phyloP scores from a whole-genome alignment of 2,113 vertebrate species.

The Paracanthobrama guichenoti region DNA sequence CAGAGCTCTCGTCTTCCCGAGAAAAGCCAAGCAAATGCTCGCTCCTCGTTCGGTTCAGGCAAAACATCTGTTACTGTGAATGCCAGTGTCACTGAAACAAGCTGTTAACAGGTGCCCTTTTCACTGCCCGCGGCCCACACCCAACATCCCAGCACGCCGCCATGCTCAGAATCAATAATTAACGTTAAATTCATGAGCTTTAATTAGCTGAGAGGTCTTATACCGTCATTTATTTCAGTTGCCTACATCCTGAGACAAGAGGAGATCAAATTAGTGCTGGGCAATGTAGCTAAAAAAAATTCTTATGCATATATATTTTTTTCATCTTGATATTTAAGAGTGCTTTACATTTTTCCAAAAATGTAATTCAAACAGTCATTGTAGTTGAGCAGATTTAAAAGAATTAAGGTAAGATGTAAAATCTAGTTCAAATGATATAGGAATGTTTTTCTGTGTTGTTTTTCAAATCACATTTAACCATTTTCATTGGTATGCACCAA shows the following conservation, averaged over 20 bases:
- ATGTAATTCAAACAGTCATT: neutral
- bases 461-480: no score
- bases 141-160: slow-evolving; percentile 22
- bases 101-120: slow-evolving; percentile 56
- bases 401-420: neutral
- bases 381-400: neutral
- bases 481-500: no score
- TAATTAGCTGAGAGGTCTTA: neutral
- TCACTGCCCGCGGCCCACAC: slow-evolving; percentile 11
- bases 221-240: neutral
- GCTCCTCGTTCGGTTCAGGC: slow-evolving; percentile 4
- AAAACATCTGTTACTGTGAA: slow-evolving; percentile 51
- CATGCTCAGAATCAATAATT: slow-evolving; percentile 30
- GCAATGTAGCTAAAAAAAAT: neutral
- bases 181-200: neutral
- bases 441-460: neutral
- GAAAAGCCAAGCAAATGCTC: neutral
- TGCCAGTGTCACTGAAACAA: slow-evolving; percentile 43
- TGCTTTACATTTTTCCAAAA: neutral
- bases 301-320: neutral
- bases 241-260: neutral
- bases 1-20: neutral
- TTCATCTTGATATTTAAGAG: neutral
- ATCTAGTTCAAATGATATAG: neutral
- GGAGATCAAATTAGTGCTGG: neutral